A percentile compares a stretch with the other conserved stretches of the same genome.
Evolutionary conservation across 2,797 vertebrate species (phyloP).

Genomic region (Argya squamiceps): DNA sequence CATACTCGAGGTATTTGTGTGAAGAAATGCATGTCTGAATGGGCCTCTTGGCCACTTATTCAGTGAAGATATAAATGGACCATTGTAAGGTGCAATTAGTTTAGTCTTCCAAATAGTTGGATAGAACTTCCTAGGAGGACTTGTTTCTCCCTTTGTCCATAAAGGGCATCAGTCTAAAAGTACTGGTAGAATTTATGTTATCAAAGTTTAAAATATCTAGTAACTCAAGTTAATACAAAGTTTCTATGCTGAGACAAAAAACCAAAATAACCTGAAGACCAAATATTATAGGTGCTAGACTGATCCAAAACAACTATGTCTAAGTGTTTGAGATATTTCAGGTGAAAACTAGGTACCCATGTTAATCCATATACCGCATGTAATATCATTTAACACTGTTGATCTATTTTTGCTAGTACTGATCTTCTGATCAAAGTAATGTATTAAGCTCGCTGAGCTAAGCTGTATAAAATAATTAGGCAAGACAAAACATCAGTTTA

Average conservation of each 20-base stretch:
- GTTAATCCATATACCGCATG: not conserved
- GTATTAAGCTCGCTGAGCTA: not conserved
- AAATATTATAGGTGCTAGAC: not conserved
- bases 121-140: not conserved
- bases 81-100: not conserved
- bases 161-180: not conserved
- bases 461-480: not conserved
- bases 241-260: not conserved
- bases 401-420: not conserved
- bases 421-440: not conserved
- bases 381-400: not conserved
- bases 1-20: not conserved
- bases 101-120: not conserved
- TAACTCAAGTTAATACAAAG: not conserved
- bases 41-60: not conserved
- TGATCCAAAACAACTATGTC: not conserved
- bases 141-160: not conserved
- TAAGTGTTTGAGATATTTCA: not conserved
- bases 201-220: not conserved
- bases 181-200: not conserved
- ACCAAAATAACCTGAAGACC: not conserved
- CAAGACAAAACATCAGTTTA: not conserved
- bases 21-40: not conserved
- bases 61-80: not conserved
- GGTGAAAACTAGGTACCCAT: not conserved